Evolutionary conservation across 2,113 vertebrate species (phyloP).

Genomic region (Neopipo cinnamomea): DNA sequence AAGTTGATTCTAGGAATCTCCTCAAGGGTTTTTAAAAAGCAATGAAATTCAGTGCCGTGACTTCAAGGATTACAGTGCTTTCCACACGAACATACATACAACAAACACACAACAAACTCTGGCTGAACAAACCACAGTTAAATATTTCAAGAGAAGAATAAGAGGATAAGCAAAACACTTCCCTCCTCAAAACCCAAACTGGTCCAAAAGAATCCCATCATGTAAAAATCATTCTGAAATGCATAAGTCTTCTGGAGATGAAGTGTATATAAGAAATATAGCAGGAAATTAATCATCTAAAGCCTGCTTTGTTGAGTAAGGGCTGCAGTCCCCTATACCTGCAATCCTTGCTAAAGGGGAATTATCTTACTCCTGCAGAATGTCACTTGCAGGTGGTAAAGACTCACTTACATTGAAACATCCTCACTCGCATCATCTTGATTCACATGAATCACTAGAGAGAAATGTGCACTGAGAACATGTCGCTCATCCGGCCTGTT

Average conservation of each 20-base stretch:
- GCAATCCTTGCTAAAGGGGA: background rate
- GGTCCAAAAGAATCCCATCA: background rate
- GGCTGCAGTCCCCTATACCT: background rate
- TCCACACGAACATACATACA: background rate
- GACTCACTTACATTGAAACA: background rate
- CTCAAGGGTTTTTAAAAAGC: background rate
- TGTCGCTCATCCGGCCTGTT: background rate
- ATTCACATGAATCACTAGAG: background rate
- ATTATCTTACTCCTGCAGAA: background rate
- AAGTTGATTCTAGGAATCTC: conserved; percentile 13
- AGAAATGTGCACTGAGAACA: background rate
- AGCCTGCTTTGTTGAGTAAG: background rate
- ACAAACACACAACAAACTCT: background rate
- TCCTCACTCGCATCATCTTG: background rate
- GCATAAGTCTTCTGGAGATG: background rate
- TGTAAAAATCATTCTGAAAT: background rate
- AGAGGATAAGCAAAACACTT: background rate
- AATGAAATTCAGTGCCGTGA: background rate
- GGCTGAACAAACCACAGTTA: background rate
- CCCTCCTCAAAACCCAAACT: background rate
- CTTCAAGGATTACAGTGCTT: conserved; percentile 4
- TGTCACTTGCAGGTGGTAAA: background rate
- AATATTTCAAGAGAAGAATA: background rate
- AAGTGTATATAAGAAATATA: background rate
- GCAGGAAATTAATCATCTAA: background rate